These are phyloP conservation scores for Dendrolimus pini DNA, from an alignment of 2,888 invertebrate species.

Conservation along the genomic window DNA sequence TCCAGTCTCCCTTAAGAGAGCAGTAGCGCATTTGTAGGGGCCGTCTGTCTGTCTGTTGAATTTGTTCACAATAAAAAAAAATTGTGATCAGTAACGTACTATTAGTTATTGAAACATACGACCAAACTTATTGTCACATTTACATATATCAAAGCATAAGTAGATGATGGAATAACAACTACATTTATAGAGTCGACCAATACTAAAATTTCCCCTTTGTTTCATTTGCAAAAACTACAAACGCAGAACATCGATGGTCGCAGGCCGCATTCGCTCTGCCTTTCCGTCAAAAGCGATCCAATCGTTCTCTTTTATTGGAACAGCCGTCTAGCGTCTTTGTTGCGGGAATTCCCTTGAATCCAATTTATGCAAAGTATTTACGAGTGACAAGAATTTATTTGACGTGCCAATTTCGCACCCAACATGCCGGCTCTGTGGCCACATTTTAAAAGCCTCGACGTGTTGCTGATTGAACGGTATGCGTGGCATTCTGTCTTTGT, in stretches of 20 bases:
- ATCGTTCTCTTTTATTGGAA: constrained; percentile 63
- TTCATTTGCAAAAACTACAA: constrained; percentile 23
- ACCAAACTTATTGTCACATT: too few species aligned
- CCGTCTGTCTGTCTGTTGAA: too few species aligned
- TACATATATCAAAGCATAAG: too few species aligned
- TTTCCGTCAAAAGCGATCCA: constrained; percentile 62
- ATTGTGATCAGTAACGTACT: too few species aligned
- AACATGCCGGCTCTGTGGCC: constrained; percentile 29
- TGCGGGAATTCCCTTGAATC: constrained; percentile 58
- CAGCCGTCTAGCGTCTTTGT: constrained; percentile 61
- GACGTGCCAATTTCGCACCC: constrained; percentile 56
- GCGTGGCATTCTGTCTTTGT: constrained; percentile 30
- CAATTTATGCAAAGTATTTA: constrained; percentile 72
- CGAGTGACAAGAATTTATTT: constrained; percentile 68
- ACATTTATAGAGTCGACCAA: not conserved
- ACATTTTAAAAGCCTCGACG: constrained; percentile 38
- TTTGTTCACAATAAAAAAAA: too few species aligned
- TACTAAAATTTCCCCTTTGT: constrained; percentile 11
- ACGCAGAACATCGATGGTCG: constrained; percentile 30
- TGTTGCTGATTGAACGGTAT: constrained; percentile 38
- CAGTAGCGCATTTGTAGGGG: too few species aligned
- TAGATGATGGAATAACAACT: too few species aligned
- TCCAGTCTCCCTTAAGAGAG: too few species aligned
- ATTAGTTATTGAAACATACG: too few species aligned
- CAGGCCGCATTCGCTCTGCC: constrained; percentile 37